phyloP scores from a whole-genome alignment of 2,797 vertebrate genomes.

The Oophaga sylvatica region DNA sequence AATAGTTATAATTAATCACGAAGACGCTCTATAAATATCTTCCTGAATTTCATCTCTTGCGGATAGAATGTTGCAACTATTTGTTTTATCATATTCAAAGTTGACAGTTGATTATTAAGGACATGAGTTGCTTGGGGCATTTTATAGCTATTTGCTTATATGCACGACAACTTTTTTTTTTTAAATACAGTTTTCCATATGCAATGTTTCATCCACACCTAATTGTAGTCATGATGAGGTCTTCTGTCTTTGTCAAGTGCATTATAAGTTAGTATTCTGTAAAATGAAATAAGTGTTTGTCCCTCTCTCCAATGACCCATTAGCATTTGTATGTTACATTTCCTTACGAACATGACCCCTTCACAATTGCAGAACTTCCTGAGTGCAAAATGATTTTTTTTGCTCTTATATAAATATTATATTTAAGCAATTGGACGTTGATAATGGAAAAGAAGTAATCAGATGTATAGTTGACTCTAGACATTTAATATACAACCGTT shows the following conservation, averaged over 20 bases:
- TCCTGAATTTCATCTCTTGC: conserved; percentile 50
- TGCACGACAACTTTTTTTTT: conserved; percentile 25
- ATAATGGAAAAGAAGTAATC: not conserved
- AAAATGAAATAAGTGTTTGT: conserved; percentile 34
- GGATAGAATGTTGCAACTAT: conserved; percentile 48
- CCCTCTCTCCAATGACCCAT: conserved; percentile 51
- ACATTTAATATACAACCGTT: not conserved
- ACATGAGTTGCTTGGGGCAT: conserved; percentile 1
- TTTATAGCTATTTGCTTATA: conserved; percentile 16
- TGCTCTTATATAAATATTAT: conserved; percentile 27
- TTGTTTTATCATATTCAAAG: conserved; percentile 55
- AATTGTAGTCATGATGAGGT: conserved; percentile 53
- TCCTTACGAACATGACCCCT: conserved; percentile 46
- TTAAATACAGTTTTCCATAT: conserved; percentile 44
- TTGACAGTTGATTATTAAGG: conserved; percentile 47
- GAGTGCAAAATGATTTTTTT: conserved; percentile 10
- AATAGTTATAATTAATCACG: conserved; percentile 51
- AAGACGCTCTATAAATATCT: conserved; percentile 56
- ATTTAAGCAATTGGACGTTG: conserved; percentile 10
- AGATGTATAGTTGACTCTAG: not conserved
- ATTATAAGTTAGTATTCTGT: conserved; percentile 24
- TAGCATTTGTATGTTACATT: conserved; percentile 44
- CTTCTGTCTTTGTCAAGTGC: conserved; percentile 53
- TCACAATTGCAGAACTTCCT: conserved; percentile 49
- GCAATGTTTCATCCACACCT: conserved; percentile 54